Base-by-base conservation (phyloP, 2,113 vertebrate genomes). In the Alaudala cheleensis region DNA sequence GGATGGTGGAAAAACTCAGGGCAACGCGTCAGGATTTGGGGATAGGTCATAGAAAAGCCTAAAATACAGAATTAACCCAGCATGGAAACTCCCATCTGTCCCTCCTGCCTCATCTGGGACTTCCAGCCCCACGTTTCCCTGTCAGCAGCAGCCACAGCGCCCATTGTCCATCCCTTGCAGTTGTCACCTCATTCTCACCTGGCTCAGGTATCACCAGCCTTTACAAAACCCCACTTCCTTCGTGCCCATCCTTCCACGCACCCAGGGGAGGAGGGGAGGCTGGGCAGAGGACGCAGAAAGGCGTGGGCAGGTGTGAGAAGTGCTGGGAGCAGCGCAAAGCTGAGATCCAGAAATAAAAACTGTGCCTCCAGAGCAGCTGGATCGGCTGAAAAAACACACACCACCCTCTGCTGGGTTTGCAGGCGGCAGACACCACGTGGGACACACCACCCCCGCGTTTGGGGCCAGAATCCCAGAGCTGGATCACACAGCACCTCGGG, bases 31-130 rank as follows among this genome's bases (percentile, higher is more conserved):
- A 7, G 57, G 10, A 29, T 20, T 34, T 21, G 18, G n/a, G 42
- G 37, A 4, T 9, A 0, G 2, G 3, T 13, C 1, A 0, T 6
- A 12, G 57, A 10, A 76, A 45, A 77, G 5, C 47, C 60, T 14
- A 11, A 34, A 20, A 28, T 4, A 9, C 1, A 37, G 37, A 37
- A 37, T 37, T 37, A 37, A 34, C 21, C 22, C 4, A 16, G 12
- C 66, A 4, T 1, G 3, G 25, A 12, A 60, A 23, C 17, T 34
- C 29, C 42, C 26, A 21, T 19, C 34, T 6, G 5, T 9, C 61
- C 53, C 11, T 51, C 24, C 56, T 76, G 21, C 58, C 19, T 39
- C 25, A 3, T 16, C 39, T 40, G 37, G 37, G 28, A 23, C 31
- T 24, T 50, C 28, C 47, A 53, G 4, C 16, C 13, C 15, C 11